A percentile compares a stretch with the other conserved stretches of the same genome.
Conservation (phyloP, 2,113 vertebrate species). For the Tautogolabrus adspersus region DNA sequence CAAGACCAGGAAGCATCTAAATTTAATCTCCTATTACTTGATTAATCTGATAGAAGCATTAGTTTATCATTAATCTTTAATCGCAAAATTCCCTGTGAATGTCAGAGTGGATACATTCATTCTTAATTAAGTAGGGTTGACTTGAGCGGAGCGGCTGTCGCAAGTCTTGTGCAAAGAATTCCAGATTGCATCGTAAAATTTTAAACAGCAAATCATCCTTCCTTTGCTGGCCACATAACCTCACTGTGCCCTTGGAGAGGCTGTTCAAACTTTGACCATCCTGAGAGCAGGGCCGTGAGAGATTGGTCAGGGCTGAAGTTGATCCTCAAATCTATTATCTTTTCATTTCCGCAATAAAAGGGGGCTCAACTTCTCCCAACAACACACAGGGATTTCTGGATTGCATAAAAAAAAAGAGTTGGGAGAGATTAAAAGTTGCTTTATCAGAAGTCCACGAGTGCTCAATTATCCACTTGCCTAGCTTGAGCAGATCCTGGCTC, state of each 20-base stretch:
- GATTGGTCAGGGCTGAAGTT: conserved; percentile 28
- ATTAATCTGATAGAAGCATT: conserved; percentile 68
- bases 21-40: conserved; percentile 59
- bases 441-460: conserved; percentile 50
- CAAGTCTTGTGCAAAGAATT: conserved; percentile 46
- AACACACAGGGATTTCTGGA: conserved; percentile 40
- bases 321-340: conserved; percentile 32
- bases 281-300: conserved; percentile 14
- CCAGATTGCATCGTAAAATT: conserved; percentile 67
- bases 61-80: conserved; percentile 71
- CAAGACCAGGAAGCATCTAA: conserved; percentile 36
- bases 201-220: conserved; percentile 63
- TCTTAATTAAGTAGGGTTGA: conserved; percentile 50
- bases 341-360: conserved; percentile 13
- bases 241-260: conserved; percentile 14
- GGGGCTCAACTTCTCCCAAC: conserved; percentile 29
- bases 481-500: conserved; percentile 44
- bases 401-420: conserved; percentile 34
- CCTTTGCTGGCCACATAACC: conserved; percentile 29
- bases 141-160: conserved; percentile 34
- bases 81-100: conserved; percentile 47
- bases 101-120: conserved; percentile 55
- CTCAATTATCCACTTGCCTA: conserved; percentile 61
- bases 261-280: conserved; percentile 38
- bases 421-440: conserved; percentile 64